A percentile compares a stretch with the other conserved stretches of the same genome.
Conservation (phyloP, 2,888 invertebrate genomes). For the Neria commutata region DNA sequence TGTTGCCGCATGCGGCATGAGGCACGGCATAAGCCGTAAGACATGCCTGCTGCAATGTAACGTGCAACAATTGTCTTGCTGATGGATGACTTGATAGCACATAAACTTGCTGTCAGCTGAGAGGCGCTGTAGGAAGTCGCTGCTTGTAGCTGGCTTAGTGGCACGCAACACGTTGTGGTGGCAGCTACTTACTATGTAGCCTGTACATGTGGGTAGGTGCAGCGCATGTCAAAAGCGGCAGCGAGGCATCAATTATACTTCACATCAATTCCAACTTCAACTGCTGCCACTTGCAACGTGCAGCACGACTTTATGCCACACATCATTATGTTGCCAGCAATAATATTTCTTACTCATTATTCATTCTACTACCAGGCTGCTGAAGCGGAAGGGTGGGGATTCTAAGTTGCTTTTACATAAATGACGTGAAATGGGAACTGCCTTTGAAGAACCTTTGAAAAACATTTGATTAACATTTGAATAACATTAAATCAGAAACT, state of each 20-base stretch:
- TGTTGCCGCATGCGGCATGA: neutral
- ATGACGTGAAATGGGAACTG: too few species aligned
- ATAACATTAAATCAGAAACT: too few species aligned
- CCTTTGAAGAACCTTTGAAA: too few species aligned
- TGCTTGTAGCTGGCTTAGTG: too few species aligned
- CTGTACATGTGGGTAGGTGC: constrained; percentile 1
- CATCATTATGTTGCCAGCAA: constrained; percentile 36
- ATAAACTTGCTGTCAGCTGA: too few species aligned
- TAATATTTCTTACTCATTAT: too few species aligned
- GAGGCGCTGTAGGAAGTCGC: too few species aligned
- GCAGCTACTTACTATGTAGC: constrained; percentile 2
- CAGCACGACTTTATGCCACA: constrained; percentile 47
- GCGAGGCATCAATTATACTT: constrained; percentile 22
- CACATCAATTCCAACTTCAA: constrained; percentile 7
- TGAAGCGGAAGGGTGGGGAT: too few species aligned
- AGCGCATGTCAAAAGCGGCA: constrained; percentile 10
- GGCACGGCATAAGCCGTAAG: too few species aligned
- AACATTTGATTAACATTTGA: too few species aligned
- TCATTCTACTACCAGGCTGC: too few species aligned
- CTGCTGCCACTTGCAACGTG: constrained; percentile 35
- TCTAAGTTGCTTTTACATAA: too few species aligned
- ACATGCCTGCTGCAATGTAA: constrained; percentile 37
- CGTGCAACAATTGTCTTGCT: constrained; percentile 47
- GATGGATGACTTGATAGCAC: constrained; percentile 39
- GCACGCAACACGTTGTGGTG: neutral